Conservation (phyloP, 2,888 invertebrate species). For the Athalia circularis region DNA sequence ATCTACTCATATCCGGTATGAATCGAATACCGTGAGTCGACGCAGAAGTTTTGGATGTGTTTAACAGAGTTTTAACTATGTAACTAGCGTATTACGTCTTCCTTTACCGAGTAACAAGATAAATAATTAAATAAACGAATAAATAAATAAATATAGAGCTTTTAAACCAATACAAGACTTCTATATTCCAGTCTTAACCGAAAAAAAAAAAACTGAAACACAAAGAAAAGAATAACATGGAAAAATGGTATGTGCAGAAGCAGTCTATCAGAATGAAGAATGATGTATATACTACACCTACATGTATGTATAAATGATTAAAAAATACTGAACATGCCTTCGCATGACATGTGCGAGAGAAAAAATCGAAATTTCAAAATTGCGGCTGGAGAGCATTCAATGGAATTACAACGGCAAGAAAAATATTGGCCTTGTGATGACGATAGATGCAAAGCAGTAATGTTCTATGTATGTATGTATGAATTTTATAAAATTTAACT, state of each 20-base stretch:
- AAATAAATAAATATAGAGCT: conserved; percentile 58
- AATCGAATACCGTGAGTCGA: conserved; percentile 48
- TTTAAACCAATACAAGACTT: conserved; percentile 64
- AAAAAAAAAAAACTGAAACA: neutral
- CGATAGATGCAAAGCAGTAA: conserved; percentile 19
- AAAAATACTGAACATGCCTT: too few species aligned
- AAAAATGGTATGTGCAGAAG: conserved; percentile 25
- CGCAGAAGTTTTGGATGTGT: conserved; percentile 62
- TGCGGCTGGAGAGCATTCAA: conserved; percentile 68
- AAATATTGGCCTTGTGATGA: conserved; percentile 23
- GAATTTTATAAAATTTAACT: conserved; percentile 48
- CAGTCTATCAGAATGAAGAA: conserved; percentile 66
- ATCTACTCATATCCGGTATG: conserved; percentile 50
- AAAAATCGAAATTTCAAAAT: conserved; percentile 59
- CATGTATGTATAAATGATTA: neutral
- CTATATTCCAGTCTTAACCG: conserved; percentile 27
- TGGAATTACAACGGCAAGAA: conserved; percentile 55
- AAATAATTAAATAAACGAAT: conserved; percentile 38
- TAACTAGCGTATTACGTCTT: conserved; percentile 63
- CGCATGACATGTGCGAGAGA: conserved; percentile 50
- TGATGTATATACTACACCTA: neutral
- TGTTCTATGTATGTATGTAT: conserved; percentile 49
- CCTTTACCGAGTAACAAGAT: conserved; percentile 54
- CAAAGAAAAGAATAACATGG: neutral
- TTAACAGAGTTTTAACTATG: conserved; percentile 58